Conservation (phyloP, 2,888 invertebrate genomes). For the Chesias legatella region DNA sequence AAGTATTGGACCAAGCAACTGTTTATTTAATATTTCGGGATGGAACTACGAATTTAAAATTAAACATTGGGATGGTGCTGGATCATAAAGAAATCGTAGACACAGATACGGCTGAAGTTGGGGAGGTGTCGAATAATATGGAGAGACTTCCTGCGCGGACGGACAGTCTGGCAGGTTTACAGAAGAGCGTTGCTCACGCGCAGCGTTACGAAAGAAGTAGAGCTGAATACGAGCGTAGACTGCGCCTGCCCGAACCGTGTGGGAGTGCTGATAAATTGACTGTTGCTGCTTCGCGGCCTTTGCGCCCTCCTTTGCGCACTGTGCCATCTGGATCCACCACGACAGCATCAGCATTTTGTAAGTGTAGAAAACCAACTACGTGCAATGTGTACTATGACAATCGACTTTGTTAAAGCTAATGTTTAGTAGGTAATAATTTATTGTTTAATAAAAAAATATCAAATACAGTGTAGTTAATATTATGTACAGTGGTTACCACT, state of each 20-base stretch:
- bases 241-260: slow-evolving; percentile 38
- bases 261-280: slow-evolving; percentile 51
- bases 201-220: slow-evolving; percentile 48
- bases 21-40: slow-evolving; percentile 64
- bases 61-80: slow-evolving; percentile 72
- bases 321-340: slow-evolving; percentile 21
- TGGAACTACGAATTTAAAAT: slow-evolving; percentile 58
- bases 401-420: slow-evolving; percentile 41
- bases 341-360: slow-evolving; percentile 28
- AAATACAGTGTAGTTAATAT: too few species aligned
- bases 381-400: slow-evolving; percentile 53
- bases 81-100: slow-evolving; percentile 75
- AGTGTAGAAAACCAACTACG: slow-evolving; percentile 42
- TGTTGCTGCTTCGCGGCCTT: slow-evolving; percentile 45
- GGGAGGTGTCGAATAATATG: slow-evolving; percentile 47
- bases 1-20: slow-evolving; percentile 64
- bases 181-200: slow-evolving; percentile 52
- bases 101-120: slow-evolving; percentile 59
- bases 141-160: slow-evolving; percentile 53
- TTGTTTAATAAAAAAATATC: too few species aligned
- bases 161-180: slow-evolving; percentile 58
- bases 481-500: too few species aligned
- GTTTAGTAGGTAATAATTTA: too few species aligned
- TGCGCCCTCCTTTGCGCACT: slow-evolving; percentile 40
- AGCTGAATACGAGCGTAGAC: slow-evolving; percentile 45